Conservation (phyloP, 2,113 vertebrate genomes). For the Menura novaehollandiae region DNA sequence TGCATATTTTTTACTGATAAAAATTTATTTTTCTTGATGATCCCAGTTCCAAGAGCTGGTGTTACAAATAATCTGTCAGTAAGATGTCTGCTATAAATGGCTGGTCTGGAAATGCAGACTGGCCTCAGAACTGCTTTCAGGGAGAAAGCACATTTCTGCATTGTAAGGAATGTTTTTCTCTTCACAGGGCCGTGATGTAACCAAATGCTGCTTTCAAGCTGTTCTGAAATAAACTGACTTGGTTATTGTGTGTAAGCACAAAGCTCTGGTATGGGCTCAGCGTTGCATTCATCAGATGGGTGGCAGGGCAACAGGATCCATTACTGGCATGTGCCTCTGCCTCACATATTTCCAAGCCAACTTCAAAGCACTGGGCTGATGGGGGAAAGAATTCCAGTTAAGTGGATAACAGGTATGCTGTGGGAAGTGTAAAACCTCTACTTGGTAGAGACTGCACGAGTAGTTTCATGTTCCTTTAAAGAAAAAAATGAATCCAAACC, state of each 20-base stretch:
- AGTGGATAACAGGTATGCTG: rapidly evolving
- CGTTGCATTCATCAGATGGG: not conserved
- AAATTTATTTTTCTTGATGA: not conserved
- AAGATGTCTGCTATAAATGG: not conserved
- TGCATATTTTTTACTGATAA: not conserved
- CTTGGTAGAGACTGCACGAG: not conserved
- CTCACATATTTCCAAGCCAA: rapidly evolving
- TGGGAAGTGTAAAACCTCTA: not conserved
- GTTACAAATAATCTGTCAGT: not conserved
- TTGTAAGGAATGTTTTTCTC: not conserved
- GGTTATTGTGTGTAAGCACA: not conserved
- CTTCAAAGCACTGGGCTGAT: not conserved
- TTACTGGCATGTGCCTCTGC: rapidly evolving
- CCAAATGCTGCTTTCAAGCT: not conserved
- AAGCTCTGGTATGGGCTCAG: not conserved
- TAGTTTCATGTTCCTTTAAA: not conserved
- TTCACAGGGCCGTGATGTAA: not conserved
- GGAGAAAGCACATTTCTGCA: not conserved
- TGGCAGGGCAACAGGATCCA: rapidly evolving
- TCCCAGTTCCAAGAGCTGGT: not conserved
- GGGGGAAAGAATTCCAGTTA: not conserved
- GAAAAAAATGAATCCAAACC: rapidly evolving
- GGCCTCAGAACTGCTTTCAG: not conserved
- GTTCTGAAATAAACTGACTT: not conserved
- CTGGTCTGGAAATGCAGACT: not conserved